Conservation (phyloP, 2,888 invertebrate genomes). For the Rambutsinella grinnellia region DNA sequence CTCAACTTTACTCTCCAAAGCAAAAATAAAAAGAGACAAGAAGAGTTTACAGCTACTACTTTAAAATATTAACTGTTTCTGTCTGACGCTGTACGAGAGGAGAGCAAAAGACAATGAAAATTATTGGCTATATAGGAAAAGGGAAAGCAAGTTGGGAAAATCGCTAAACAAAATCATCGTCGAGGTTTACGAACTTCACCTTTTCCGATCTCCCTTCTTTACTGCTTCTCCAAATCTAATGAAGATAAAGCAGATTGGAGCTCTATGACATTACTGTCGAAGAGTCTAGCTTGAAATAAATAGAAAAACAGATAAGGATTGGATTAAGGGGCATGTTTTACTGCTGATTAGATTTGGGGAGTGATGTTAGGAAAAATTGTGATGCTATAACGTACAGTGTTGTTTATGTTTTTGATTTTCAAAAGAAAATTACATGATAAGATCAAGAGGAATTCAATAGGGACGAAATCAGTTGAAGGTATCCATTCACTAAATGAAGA, state of each 20-base stretch:
- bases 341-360: conserved; percentile 66
- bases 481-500: too few species aligned
- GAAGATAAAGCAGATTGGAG: too few species aligned
- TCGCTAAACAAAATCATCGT: neutral
- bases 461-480: too few species aligned
- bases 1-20: neutral
- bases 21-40: neutral
- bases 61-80: too few species aligned
- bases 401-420: too few species aligned
- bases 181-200: too few species aligned
- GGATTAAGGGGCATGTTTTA: conserved; percentile 63
- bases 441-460: too few species aligned
- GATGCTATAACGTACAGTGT: too few species aligned
- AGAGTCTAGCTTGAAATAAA: too few species aligned
- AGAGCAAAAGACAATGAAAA: neutral
- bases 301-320: conserved; percentile 1
- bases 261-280: neutral
- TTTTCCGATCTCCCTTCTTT: neutral
- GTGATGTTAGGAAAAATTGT: conserved; percentile 64
- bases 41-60: too few species aligned
- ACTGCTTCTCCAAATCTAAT: neutral
- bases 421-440: too few species aligned
- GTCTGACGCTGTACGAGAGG: neutral
- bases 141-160: neutral
- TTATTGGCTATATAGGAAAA: neutral